These are phyloP conservation scores for Heliothis virescens DNA, from an alignment of 1,140 invertebrate species.

Conservation along the genomic window DNA sequence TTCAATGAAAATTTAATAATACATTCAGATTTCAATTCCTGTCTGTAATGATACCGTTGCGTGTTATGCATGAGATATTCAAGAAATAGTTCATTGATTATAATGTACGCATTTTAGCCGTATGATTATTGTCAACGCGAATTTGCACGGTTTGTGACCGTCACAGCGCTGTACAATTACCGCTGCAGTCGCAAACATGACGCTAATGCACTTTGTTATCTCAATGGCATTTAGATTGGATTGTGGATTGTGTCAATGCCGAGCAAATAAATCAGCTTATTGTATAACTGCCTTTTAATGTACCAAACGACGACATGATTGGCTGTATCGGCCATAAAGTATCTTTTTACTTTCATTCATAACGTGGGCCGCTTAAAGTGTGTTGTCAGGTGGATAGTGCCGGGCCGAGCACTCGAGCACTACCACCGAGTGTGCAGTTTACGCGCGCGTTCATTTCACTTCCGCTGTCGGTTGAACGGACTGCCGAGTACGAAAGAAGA, in stretches of 20 bases:
- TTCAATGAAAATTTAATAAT: slow-evolving; percentile 20
- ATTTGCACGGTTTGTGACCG: slow-evolving; percentile 35
- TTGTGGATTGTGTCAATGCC: not conserved
- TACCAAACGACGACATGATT: slow-evolving; percentile 25
- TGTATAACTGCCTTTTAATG: slow-evolving; percentile 30
- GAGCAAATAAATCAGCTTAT: slow-evolving; percentile 8
- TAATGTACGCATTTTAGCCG: slow-evolving; percentile 24
- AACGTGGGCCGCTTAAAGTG: slow-evolving; percentile 35
- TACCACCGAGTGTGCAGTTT: slow-evolving; percentile 72
- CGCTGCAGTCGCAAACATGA: slow-evolving; percentile 23
- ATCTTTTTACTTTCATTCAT: slow-evolving; percentile 51
- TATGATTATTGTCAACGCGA: slow-evolving; percentile 38
- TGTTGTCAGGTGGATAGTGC: slow-evolving; percentile 43
- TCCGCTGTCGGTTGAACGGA: slow-evolving; percentile 83
- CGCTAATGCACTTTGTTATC: slow-evolving; percentile 31
- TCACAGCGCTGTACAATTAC: slow-evolving; percentile 12
- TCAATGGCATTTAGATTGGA: slow-evolving; percentile 24
- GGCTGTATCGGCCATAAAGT: slow-evolving; percentile 24
- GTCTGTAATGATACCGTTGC: slow-evolving; percentile 24
- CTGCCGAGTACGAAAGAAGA: slow-evolving; percentile 81
- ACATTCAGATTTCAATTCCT: slow-evolving; percentile 24
- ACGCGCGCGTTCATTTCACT: slow-evolving; percentile 82
- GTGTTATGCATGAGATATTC: slow-evolving; percentile 43
- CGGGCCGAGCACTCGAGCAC: slow-evolving; percentile 51
- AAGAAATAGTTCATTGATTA: slow-evolving; percentile 31